Conservation (phyloP, 2,797 vertebrate species). For the Crenuchus spilurus region DNA sequence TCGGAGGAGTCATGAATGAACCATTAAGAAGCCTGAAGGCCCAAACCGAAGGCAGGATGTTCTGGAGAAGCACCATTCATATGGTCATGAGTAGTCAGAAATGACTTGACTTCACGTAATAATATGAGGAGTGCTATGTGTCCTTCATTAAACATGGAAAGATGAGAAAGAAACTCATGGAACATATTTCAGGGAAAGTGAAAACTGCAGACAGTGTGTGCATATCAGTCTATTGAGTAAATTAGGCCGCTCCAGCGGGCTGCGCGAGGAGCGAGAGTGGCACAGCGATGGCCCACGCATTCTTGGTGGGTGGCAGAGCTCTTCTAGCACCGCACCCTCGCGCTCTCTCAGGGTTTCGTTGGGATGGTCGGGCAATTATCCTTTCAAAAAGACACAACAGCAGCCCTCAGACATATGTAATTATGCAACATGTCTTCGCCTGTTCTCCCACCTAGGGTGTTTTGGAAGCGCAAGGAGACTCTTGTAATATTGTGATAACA, state of each 20-base stretch:
- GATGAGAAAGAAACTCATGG: conserved; percentile 6
- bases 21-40: too few relatives aligned
- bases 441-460: conserved; percentile 50
- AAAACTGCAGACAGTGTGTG: conserved; percentile 21
- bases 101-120: too few relatives aligned
- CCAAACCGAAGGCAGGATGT: too few relatives aligned
- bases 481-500: conserved; percentile 56
- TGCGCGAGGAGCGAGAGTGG: conserved; percentile 20
- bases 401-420: conserved; percentile 53
- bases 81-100: too few relatives aligned
- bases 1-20: too few relatives aligned
- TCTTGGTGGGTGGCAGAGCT: conserved; percentile 54
- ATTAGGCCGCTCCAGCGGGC: conserved; percentile 31
- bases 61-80: too few relatives aligned
- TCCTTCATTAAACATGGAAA: conserved; percentile 13
- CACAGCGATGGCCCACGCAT: conserved; percentile 30
- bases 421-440: conserved; percentile 58
- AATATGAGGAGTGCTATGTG: too few relatives aligned
- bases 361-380: conserved; percentile 53
- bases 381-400: conserved; percentile 54
- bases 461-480: conserved; percentile 49
- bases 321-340: conserved; percentile 38
- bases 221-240: conserved; percentile 41
- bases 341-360: conserved; percentile 42
- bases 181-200: conserved; percentile 14